Percentiles rank a stretch among this genome's conserved stretches.
Evolutionary conservation across 2,113 vertebrate genomes (phyloP).

Genomic region (Oryctolagus cuniculus): DNA sequence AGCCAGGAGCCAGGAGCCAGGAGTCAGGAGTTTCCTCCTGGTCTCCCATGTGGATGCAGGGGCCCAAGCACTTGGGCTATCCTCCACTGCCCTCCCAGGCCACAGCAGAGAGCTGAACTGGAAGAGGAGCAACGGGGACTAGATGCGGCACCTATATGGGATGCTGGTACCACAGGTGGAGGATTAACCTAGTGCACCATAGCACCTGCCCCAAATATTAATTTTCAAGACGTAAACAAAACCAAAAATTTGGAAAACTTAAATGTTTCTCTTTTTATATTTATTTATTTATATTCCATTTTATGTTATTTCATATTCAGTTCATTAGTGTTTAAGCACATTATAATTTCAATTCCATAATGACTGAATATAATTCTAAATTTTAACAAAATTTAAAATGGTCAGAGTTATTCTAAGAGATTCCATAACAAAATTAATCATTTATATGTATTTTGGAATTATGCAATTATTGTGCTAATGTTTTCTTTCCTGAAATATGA

Average conservation of each 20-base stretch:
- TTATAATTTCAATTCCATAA: conserved; percentile 29
- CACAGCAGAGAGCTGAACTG: too few relatives aligned
- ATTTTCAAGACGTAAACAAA: background rate
- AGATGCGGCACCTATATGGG: too few relatives aligned
- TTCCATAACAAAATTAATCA: conserved; percentile 20
- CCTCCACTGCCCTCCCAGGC: too few relatives aligned
- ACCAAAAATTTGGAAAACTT: background rate
- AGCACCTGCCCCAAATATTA: too few relatives aligned
- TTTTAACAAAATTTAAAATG: background rate
- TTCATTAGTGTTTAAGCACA: background rate
- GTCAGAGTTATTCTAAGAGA: background rate
- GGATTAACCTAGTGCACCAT: too few relatives aligned
- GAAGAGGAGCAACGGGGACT: too few relatives aligned
- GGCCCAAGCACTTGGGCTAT: too few relatives aligned
- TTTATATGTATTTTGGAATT: background rate
- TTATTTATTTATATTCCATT: background rate
- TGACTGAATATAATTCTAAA: background rate
- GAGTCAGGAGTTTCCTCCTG: too few relatives aligned
- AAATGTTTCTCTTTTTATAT: background rate
- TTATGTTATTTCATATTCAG: background rate
- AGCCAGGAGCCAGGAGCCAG: too few relatives aligned
- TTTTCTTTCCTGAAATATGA: background rate
- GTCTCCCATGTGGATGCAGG: too few relatives aligned
- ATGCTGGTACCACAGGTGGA: too few relatives aligned
- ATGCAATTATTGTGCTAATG: background rate